A percentile compares a stretch with the other conserved stretches of the same genome.
Conservation (phyloP, 2,888 invertebrate genomes). For the Leptogaster cylindrica region DNA sequence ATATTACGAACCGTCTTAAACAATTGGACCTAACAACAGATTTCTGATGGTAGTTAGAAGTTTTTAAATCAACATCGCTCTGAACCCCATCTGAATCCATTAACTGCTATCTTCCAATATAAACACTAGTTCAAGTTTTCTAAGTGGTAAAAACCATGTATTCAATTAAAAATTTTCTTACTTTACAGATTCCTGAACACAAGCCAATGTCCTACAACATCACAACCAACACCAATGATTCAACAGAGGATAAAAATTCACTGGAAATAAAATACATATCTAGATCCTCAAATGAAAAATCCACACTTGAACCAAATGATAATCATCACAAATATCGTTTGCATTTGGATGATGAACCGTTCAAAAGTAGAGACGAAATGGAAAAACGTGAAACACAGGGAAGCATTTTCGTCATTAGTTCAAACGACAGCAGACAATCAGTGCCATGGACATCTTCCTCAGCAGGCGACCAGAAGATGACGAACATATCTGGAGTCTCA, state of each 20-base stretch:
- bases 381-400: conserved; percentile 25
- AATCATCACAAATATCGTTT: conserved; percentile 25
- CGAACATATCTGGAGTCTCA: conserved; percentile 10
- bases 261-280: conserved; percentile 18
- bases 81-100: no score
- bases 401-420: conserved; percentile 33
- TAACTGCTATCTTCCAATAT: no score
- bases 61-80: no score
- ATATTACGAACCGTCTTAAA: no score
- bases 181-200: conserved; percentile 18
- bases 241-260: background rate
- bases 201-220: conserved; percentile 13
- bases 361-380: conserved; percentile 3
- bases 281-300: background rate
- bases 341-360: conserved; percentile 39
- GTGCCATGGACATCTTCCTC: conserved; percentile 17
- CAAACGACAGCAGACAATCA: conserved; percentile 29
- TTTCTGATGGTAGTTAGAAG: no score
- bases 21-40: no score
- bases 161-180: no score
- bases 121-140: no score
- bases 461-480: conserved; percentile 13
- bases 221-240: background rate
- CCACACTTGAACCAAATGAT: background rate
- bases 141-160: no score